Base-by-base conservation (phyloP, 2,113 vertebrate genomes). In the Mohoua ochrocephala region DNA sequence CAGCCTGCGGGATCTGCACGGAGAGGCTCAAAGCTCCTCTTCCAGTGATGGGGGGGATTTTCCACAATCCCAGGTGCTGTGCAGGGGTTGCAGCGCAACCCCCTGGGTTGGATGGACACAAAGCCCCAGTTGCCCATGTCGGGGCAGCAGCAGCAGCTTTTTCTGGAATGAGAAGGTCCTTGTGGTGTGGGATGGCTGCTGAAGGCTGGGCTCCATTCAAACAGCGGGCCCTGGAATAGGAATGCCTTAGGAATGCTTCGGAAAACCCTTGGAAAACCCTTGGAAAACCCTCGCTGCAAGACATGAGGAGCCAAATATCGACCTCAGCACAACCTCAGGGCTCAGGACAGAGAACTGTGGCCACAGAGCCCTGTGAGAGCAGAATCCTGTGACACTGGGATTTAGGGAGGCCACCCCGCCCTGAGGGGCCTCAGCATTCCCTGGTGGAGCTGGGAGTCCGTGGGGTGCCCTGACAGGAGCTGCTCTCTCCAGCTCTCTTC, bases 361-460 rank as follows among this genome's bases (percentile, higher is more conserved):
- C 21, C 3, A 0, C 53, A 44, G 42, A 4, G 9, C 15, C 57
- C 39, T 39, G 35, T n/a, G n/a, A n/a, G n/a, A n/a, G 6, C 44
- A 57, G 61, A 22, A 9, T 63, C 71, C 57, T 41, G 3, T 73
- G 71, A 22, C 26, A 6, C 11, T 3, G 33, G 33, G 71, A 15
- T 33, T 54, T 37, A 6, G 45, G 19, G 85, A 60, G 63, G 24
- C 41, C 64, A 44, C 50, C 42, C 45, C 6, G 1, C 14, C 7
- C 49, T 10, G 26, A 3, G 15, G n/a, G 12, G 15, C 37, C 76
- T 65, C 60, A 69, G 41, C 57, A 21, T 44, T n/a, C 47, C 50
- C 24, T 26, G 56, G 7, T 8, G 41, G n/a, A 73, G 57, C 71
- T 37, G 68, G 18, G 45, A 24, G 9, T 20, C 33, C 0, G 0